These are phyloP conservation scores for Phyllotis vaccarum DNA, from an alignment of 2,797 vertebrate genomes.

Conservation along the genomic window DNA sequence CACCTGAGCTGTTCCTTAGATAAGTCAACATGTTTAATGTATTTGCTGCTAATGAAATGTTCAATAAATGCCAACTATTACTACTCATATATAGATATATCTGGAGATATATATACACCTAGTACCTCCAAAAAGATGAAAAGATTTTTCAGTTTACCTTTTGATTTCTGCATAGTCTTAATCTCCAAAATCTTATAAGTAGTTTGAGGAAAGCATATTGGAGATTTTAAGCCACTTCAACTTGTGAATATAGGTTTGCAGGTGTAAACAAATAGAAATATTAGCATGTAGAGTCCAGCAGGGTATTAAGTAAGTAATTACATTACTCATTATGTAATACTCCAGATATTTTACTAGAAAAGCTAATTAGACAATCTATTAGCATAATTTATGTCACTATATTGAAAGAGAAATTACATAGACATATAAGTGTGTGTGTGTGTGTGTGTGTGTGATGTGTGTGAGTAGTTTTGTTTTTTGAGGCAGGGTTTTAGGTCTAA, in stretches of 20 bases:
- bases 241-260: conserved; percentile 15
- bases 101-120: neutral
- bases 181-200: neutral
- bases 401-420: conserved; percentile 18
- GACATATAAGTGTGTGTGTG: neutral
- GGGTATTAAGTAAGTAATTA: neutral
- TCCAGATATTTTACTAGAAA: conserved; percentile 22
- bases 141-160: conserved; percentile 12
- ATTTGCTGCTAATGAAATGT: conserved; percentile 34
- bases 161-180: conserved; percentile 39
- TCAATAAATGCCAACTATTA: conserved; percentile 22
- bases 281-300: neutral
- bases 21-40: neutral
- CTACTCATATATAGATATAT: neutral
- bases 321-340: neutral
- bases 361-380: conserved; percentile 45
- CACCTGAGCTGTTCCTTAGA: neutral
- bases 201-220: neutral
- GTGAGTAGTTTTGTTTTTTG: too few relatives aligned
- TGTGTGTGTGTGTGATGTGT: too few relatives aligned
- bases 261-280: neutral
- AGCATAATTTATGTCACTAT: conserved; percentile 24
- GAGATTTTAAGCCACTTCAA: neutral
- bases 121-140: neutral
- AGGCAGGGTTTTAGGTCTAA: too few relatives aligned